These are phyloP conservation scores for Pristionchus mayeri DNA, from an alignment of 2,888 invertebrate genomes.

Conservation along the genomic window DNA sequence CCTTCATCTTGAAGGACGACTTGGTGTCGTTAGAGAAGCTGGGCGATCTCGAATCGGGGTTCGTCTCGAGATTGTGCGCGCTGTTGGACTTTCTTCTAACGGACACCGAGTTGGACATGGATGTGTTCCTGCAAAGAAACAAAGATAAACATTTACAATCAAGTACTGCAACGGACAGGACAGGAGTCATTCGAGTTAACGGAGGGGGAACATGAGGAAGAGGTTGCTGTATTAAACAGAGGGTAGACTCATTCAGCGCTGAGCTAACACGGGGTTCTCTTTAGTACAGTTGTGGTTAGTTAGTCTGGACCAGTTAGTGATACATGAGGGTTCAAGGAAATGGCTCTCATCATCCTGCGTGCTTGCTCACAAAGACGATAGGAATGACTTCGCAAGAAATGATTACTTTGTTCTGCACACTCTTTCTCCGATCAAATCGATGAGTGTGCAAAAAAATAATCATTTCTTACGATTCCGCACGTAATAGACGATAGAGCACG, in stretches of 20 bases:
- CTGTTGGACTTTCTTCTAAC: constrained; percentile 9
- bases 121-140: constrained; percentile 27
- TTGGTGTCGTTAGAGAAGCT: constrained; percentile 38
- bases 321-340: too few relatives aligned
- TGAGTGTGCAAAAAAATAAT: too few relatives aligned
- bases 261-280: too few relatives aligned
- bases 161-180: background rate
- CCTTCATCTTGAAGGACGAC: constrained; percentile 37
- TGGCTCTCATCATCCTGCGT: too few relatives aligned
- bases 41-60: background rate
- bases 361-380: too few relatives aligned
- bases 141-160: background rate
- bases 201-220: background rate
- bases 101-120: background rate
- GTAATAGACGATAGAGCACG: too few relatives aligned
- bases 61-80: constrained; percentile 37
- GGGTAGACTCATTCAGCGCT: background rate
- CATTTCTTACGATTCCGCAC: too few relatives aligned
- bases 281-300: too few relatives aligned
- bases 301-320: too few relatives aligned
- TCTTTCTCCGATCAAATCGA: too few relatives aligned
- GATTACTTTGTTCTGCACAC: too few relatives aligned
- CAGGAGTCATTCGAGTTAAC: background rate
- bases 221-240: background rate
- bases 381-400: too few relatives aligned